phyloP scores from a whole-genome alignment of 1,140 invertebrate genomes.

The Holcopasites calliopsidis region DNA sequence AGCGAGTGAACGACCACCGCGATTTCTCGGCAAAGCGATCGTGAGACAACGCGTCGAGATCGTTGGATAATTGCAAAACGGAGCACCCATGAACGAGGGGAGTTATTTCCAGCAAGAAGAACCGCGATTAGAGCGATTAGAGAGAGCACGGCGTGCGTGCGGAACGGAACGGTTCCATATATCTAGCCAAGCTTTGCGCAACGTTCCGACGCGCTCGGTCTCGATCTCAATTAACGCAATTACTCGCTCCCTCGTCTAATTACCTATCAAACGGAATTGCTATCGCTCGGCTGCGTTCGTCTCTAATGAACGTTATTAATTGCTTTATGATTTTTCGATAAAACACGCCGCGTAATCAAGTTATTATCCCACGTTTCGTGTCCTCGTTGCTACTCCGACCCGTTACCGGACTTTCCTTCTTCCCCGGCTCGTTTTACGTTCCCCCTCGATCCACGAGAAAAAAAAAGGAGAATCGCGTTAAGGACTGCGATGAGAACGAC shows the following conservation, averaged over 20 bases:
- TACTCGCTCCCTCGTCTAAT: conserved; percentile 74
- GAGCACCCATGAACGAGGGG: conserved; percentile 18
- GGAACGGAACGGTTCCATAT: conserved; percentile 65
- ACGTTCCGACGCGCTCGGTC: conserved; percentile 54
- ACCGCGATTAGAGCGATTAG: conserved; percentile 60
- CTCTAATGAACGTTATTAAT: conserved; percentile 79
- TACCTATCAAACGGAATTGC: conserved; percentile 76
- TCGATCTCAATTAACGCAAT: conserved; percentile 74
- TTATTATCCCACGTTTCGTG: conserved; percentile 71
- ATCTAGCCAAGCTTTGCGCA: conserved; percentile 67
- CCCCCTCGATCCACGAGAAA: background rate
- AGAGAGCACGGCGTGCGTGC: conserved; percentile 54
- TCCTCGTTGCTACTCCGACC: conserved; percentile 26
- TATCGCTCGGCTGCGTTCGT: conserved; percentile 53
- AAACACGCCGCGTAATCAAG: conserved; percentile 70
- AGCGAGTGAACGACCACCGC: too few species aligned
- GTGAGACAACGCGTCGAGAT: background rate
- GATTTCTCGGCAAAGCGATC: background rate
- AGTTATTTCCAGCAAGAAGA: conserved; percentile 50
- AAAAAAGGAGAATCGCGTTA: background rate
- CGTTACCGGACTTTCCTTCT: background rate
- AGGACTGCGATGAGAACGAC: background rate
- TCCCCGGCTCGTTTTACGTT: background rate
- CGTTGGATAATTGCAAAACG: conserved; percentile 20
- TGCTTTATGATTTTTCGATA: conserved; percentile 79